phyloP scores from a whole-genome alignment of 2,888 invertebrate species.

The Hyppa rectilinea region DNA sequence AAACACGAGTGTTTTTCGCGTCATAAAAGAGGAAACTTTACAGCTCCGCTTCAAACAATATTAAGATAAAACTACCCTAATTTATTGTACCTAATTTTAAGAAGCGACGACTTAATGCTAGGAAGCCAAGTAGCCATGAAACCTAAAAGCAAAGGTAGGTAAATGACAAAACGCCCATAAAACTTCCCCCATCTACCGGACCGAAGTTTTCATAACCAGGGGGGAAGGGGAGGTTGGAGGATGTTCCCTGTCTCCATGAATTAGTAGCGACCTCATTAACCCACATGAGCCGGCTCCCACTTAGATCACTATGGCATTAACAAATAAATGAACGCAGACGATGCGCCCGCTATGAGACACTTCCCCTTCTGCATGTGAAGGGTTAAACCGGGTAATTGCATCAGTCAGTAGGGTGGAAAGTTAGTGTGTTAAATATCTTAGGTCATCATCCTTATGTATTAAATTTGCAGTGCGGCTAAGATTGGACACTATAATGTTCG shows the following conservation, averaged over 20 bases:
- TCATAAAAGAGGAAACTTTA: constrained; percentile 40
- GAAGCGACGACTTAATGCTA: constrained; percentile 61
- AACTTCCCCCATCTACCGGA: constrained; percentile 72
- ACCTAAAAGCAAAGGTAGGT: constrained; percentile 73
- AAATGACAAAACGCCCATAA: constrained; percentile 72
- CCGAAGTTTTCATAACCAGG: constrained; percentile 77
- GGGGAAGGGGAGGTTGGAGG: constrained; percentile 54
- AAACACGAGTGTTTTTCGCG: constrained; percentile 20
- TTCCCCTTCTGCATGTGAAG: constrained; percentile 60
- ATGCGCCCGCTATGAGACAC: constrained; percentile 67
- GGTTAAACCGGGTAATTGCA: constrained; percentile 66
- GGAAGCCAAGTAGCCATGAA: constrained; percentile 68
- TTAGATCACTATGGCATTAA: constrained; percentile 85
- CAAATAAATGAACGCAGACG: constrained; percentile 83
- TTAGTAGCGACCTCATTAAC: constrained; percentile 88
- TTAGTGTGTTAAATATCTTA: constrained; percentile 51
- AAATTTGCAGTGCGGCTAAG: constrained; percentile 37
- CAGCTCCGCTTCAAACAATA: constrained; percentile 40
- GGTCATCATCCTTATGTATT: constrained; percentile 42
- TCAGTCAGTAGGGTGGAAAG: constrained; percentile 59
- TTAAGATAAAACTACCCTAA: constrained; percentile 56
- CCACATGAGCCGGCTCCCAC: constrained; percentile 80
- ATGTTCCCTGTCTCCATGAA: constrained; percentile 84
- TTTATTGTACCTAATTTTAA: constrained; percentile 66
- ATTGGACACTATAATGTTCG: constrained; percentile 33